Base-by-base conservation (phyloP, 2,797 vertebrate species). In the Squalus acanthias region DNA sequence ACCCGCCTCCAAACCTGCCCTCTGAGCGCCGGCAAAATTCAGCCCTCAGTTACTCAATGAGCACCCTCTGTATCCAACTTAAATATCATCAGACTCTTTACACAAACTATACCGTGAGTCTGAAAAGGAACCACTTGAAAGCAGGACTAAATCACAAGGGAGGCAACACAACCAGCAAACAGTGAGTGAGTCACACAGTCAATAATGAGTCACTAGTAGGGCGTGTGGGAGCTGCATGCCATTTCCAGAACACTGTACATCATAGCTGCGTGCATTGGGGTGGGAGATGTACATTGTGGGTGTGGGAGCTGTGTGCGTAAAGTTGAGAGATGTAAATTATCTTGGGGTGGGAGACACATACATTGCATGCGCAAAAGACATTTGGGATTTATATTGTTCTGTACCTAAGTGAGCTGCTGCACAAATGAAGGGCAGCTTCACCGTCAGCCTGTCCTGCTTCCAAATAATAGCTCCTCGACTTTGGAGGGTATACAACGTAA, bases 61-160 rank as follows among this genome's bases (percentile, higher is more conserved):
- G n/a, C 63, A 24, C 65, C 22, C n/a, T 46, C 17, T 24, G n/a
- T 69, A 67, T 50, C 91, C 39, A 22, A 39, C 20, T 46, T 69
- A 93, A 93, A 46, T 93, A 93, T 93, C 63, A 69, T 46, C 65
- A 69, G n/a, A 10, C 4, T 69, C 91, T 69, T 24, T 39, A 69
- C n/a, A 46, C n/a, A 46, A 93, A 69, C n/a, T 93, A 26, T 69
- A 39, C 63, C 22, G 22, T 39, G 63, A n/a, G 91, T 22, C 91
- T 93, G 65, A 69, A 93, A 20, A 69, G 63, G n/a, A 69, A 69
- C 2, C 39, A 7, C 82, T 85, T 85, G 82, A 50, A 85, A 85
- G 82, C 20, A 69, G n/a, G 9, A 67, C 20, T 93, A 69, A 93
- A 69, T 93, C 91, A 93, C 91, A 93, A 69, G n/a, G 91, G 63